Percentiles rank a stretch among this genome's conserved stretches.
Evolutionary conservation across 1,140 invertebrate genomes (phyloP).

Genomic region (Brachionus rubens): DNA sequence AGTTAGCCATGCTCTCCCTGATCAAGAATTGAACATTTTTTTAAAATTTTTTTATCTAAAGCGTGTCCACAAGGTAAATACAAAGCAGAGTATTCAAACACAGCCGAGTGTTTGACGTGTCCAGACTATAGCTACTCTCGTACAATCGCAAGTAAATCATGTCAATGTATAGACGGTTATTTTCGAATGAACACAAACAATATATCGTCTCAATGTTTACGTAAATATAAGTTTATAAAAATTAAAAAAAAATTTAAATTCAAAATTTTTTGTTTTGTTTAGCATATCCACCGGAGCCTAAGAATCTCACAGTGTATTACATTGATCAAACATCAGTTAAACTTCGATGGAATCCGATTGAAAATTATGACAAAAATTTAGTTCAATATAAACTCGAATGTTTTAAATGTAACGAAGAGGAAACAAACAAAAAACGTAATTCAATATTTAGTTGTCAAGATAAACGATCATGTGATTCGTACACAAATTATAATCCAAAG

Average conservation of each 20-base stretch:
- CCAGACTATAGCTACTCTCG: conserved; percentile 28
- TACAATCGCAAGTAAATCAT: not conserved
- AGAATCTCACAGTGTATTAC: conserved; percentile 36
- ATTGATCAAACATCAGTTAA: conserved; percentile 35
- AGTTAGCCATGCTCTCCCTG: too few species aligned
- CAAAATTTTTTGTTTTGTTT: not conserved
- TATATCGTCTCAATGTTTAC: not conserved
- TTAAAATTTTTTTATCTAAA: conserved; percentile 17
- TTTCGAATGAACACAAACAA: not conserved
- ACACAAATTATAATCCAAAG: not conserved
- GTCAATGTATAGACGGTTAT: conserved; percentile 27
- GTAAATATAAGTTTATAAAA: not conserved
- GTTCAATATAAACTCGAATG: conserved; percentile 42
- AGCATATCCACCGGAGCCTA: conserved; percentile 33
- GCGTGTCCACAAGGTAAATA: conserved; percentile 31
- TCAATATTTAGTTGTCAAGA: not conserved
- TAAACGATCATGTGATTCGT: not conserved
- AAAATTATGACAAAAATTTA: conserved; percentile 28
- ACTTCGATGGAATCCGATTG: conserved; percentile 17
- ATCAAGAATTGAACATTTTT: too few species aligned
- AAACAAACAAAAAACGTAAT: not conserved
- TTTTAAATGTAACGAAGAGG: not conserved
- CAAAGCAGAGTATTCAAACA: conserved; percentile 5
- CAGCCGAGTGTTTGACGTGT: not conserved
- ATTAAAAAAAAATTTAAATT: not conserved